Base-by-base conservation (phyloP, 1,140 invertebrate genomes). In the Tenebrio molitor region DNA sequence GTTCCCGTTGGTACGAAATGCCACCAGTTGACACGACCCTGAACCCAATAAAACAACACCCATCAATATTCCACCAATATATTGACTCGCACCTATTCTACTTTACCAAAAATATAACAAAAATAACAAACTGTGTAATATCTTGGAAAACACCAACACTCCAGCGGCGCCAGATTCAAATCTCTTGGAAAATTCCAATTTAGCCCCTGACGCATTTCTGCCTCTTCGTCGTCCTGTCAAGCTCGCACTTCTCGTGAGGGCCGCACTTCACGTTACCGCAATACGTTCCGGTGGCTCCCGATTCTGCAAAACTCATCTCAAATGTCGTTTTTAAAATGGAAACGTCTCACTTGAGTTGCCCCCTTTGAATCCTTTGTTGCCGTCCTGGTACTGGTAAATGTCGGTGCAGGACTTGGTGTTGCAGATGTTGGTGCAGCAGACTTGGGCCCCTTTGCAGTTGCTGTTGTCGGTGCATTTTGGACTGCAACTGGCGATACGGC, bases 211-310 rank as follows among this genome's bases (percentile, higher is more conserved):
- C 86, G 73, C 91, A 92, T 81, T 89, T 91, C 78, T 88, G 86
- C 8, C 88, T 85, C 80, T 90, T 91, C 7, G 89, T 90, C 69
- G 79, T 81, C 29, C 85, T 86, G 79, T 92, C 90, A 44, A 85
- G 82, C 76, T 89, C 86, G 79, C 91, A 92, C 68, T 90, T 91
- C 82, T 92, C 89, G 76, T 86, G 88, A 2, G 85, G 76, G 76
- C 84, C 87, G 75, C 91, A 92, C 81, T 89, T 91, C 25, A 88
- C 85, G 76, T 91, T 91, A 71, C 87, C 88, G 76, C 91, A 92
- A 76, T 90, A 91, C 10, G 86, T 84, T 1, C 85, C 87, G 21
- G 84, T 81, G 23, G 84, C 86, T 67, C 85, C 81, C 77, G n/a
- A n/a, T n/a, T 87, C 86, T 79, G 34, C 6, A 5, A 12, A 72